Percentiles rank a stretch among this genome's conserved stretches.
phyloP scores from a whole-genome alignment of 2,113 vertebrate species.

The Brachionichthys hirsutus region DNA sequence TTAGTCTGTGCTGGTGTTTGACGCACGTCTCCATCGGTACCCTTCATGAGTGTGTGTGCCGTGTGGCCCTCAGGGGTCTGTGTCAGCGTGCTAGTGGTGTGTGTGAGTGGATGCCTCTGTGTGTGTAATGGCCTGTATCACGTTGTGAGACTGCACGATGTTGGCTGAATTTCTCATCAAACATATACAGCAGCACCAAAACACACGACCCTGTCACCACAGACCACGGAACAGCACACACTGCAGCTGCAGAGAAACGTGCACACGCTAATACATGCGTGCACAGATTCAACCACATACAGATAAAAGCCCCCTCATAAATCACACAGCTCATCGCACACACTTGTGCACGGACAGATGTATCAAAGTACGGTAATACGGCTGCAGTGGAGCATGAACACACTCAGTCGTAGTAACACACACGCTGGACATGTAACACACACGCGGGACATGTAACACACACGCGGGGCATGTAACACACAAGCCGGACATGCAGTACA shows the following conservation, averaged over 20 bases:
- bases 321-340: constrained; percentile 46
- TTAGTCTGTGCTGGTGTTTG: constrained; percentile 20
- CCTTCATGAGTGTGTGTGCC: constrained; percentile 10
- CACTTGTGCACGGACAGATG: constrained; percentile 32
- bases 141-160: constrained; percentile 37
- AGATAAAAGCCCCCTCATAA: constrained; percentile 59
- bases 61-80: not conserved
- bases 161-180: constrained; percentile 47
- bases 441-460: too few species aligned
- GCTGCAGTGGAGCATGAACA: too few species aligned
- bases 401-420: too few species aligned
- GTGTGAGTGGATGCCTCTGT: constrained; percentile 33
- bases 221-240: constrained; percentile 21
- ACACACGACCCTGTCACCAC: constrained; percentile 63
- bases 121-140: constrained; percentile 64
- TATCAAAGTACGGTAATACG: too few species aligned
- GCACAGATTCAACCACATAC: constrained; percentile 34
- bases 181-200: constrained; percentile 30
- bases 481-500: too few species aligned
- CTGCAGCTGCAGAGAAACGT: constrained; percentile 22
- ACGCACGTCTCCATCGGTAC: constrained; percentile 1
- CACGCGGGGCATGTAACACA: too few species aligned
- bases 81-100: too few species aligned
- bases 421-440: too few species aligned
- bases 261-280: not conserved